A percentile compares a stretch with the other conserved stretches of the same genome.
Evolutionary conservation across 2,888 invertebrate genomes (phyloP).

Genomic region (Chouioia cunea): DNA sequence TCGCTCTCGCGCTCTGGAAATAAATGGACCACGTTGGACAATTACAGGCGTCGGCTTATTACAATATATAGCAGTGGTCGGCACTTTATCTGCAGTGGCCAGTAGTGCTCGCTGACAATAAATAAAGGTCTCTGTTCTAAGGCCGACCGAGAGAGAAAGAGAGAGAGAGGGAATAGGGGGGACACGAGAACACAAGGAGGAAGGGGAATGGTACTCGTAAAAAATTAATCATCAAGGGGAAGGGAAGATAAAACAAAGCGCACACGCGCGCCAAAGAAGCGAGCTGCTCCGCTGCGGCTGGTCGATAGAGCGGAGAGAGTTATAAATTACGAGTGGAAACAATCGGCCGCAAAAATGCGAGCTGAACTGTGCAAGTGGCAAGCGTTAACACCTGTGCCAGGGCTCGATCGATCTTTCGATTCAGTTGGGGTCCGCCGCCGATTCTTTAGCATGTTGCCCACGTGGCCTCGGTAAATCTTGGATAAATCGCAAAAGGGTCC

Average conservation of each 20-base stretch:
- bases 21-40: constrained; percentile 22
- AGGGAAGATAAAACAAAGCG: no score
- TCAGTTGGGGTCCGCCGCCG: constrained; percentile 1
- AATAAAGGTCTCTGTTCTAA: constrained; percentile 34
- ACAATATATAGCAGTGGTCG: background rate
- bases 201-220: no score
- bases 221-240: no score
- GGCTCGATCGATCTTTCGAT: constrained; percentile 39
- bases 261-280: no score
- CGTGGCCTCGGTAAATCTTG: constrained; percentile 43
- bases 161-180: constrained; percentile 27
- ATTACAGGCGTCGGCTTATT: constrained; percentile 35
- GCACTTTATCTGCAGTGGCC: constrained; percentile 31
- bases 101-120: constrained; percentile 21
- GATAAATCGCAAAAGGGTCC: constrained; percentile 15
- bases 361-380: constrained; percentile 22
- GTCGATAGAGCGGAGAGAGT: background rate
- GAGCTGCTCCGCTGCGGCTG: no score
- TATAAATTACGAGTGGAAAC: constrained; percentile 47
- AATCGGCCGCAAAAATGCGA: constrained; percentile 50
- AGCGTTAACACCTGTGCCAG: constrained; percentile 41
- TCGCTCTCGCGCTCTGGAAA: constrained; percentile 19
- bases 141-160: constrained; percentile 29
- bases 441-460: constrained; percentile 18
- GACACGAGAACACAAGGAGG: no score